Conservation (phyloP, 2,113 vertebrate genomes). For the Clarias gariepinus region DNA sequence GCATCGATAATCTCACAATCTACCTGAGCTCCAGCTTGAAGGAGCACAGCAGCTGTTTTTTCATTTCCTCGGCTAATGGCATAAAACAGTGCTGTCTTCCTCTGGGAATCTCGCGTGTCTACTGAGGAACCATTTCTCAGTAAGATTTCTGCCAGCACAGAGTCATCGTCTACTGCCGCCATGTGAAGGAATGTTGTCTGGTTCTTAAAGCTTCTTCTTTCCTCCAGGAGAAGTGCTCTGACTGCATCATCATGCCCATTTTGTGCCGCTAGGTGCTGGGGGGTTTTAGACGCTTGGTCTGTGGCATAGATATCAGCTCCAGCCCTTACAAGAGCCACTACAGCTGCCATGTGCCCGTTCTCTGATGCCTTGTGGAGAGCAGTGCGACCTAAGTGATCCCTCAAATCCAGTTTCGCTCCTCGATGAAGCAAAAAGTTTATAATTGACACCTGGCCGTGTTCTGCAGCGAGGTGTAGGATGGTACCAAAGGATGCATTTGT, state of each 20-base stretch:
- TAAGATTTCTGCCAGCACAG: constrained; percentile 65
- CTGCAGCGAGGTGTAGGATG: constrained; percentile 73
- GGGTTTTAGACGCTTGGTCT: constrained; percentile 64
- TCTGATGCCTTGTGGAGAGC: constrained; percentile 75
- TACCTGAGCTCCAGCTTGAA: constrained; percentile 60
- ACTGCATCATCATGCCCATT: constrained; percentile 60
- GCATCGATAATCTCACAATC: constrained; percentile 54
- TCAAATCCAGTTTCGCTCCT: constrained; percentile 68
- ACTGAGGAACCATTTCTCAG: constrained; percentile 63
- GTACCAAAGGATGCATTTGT: constrained; percentile 64
- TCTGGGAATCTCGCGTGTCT: constrained; percentile 62
- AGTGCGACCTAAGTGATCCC: constrained; percentile 67
- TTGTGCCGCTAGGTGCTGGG: constrained; percentile 68
- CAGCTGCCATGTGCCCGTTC: constrained; percentile 60
- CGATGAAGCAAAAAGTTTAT: constrained; percentile 69
- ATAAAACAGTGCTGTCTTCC: constrained; percentile 69
- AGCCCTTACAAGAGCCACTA: constrained; percentile 56
- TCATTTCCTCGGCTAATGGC: constrained; percentile 68
- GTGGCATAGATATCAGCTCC: constrained; percentile 65
- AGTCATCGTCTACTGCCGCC: constrained; percentile 69
- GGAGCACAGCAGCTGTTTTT: constrained; percentile 61
- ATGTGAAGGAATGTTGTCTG: constrained; percentile 69
- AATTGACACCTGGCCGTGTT: constrained; percentile 61
- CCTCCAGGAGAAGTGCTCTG: constrained; percentile 68
- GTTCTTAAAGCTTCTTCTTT: constrained; percentile 61